Conservation (phyloP, 2,113 vertebrate genomes). For the Sarotherodon lohbergeri region DNA sequence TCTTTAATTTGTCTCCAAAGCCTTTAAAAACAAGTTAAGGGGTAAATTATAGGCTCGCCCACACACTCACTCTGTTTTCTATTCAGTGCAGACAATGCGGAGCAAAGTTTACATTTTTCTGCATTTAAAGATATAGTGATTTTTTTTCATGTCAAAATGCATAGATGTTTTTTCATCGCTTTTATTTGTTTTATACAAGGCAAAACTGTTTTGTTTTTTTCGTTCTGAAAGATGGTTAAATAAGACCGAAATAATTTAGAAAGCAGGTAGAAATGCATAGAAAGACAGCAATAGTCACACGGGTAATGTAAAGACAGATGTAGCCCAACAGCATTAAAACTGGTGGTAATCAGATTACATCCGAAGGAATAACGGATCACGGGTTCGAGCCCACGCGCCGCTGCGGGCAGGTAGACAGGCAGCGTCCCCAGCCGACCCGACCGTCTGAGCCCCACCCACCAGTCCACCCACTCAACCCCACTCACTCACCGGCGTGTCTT, state of each 20-base stretch:
- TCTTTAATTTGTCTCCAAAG: not conserved
- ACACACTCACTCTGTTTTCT: not conserved
- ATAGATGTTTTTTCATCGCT: not conserved
- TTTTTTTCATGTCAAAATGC: not conserved
- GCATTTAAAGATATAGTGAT: not conserved
- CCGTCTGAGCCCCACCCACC: conserved; percentile 60
- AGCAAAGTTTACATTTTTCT: not conserved
- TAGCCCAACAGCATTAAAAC: not conserved
- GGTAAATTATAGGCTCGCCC: not conserved
- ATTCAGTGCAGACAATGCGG: not conserved
- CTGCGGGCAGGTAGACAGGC: conserved; percentile 48
- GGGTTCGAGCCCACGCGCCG: not conserved
- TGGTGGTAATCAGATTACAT: conserved; percentile 4
- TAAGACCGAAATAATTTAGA: not conserved
- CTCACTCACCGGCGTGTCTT: conserved; percentile 38
- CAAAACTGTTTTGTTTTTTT: not conserved
- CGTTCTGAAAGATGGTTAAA: not conserved
- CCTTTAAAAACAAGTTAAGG: not conserved
- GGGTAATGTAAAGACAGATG: not conserved
- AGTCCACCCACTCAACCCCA: conserved; percentile 14
- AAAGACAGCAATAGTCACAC: not conserved
- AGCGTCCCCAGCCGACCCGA: conserved; percentile 58
- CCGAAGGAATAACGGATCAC: not conserved
- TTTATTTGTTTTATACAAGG: not conserved
- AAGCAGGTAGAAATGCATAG: not conserved